A percentile compares a stretch with the other conserved stretches of the same genome.
These are phyloP conservation scores for Formica aserva DNA, from an alignment of 2,888 invertebrate species.

Conservation along the genomic window DNA sequence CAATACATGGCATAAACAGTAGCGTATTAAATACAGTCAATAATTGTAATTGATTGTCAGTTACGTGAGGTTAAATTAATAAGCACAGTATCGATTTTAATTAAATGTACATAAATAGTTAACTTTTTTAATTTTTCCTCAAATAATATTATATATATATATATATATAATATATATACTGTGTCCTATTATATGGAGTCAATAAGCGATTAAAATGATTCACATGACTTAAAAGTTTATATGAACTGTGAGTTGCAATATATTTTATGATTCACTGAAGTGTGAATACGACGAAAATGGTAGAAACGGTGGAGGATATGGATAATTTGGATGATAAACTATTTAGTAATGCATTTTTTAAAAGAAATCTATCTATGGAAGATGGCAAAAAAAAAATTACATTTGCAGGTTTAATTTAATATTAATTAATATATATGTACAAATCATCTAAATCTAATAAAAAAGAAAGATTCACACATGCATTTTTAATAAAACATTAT, in stretches of 20 bases:
- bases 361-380: conserved; percentile 62
- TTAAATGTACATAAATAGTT: background rate
- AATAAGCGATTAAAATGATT: conserved; percentile 3
- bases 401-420: conserved; percentile 76
- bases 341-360: conserved; percentile 69
- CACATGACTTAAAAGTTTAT: background rate
- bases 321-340: conserved; percentile 79
- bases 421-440: background rate
- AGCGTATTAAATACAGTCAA: background rate
- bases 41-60: background rate
- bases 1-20: background rate
- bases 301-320: conserved; percentile 73
- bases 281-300: background rate
- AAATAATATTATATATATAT: background rate
- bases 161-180: too few species aligned
- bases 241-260: background rate
- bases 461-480: background rate
- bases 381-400: conserved; percentile 77
- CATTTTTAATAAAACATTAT: conserved; percentile 17
- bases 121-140: background rate
- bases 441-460: background rate
- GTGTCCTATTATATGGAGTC: background rate
- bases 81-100: background rate
- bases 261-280: background rate
- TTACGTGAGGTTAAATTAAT: background rate